Conservation (phyloP, 2,888 invertebrate species). For the Meganola albula region DNA sequence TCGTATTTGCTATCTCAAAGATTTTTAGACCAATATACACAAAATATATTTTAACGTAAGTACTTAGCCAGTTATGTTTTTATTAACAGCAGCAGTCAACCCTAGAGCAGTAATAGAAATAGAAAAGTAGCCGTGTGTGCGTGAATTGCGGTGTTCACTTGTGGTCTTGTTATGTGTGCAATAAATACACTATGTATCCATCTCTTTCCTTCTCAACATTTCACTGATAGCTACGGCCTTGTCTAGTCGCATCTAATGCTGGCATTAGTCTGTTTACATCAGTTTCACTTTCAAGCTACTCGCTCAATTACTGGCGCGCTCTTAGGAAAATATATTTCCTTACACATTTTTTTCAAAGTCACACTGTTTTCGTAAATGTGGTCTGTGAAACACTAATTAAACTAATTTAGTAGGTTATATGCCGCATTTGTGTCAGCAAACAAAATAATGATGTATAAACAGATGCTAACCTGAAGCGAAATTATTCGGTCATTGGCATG, state of each 20-base stretch:
- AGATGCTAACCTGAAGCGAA: slow-evolving; percentile 41
- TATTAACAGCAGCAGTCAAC: slow-evolving; percentile 51
- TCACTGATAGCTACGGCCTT: slow-evolving; percentile 77
- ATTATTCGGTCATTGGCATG: slow-evolving; percentile 46
- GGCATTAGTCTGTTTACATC: slow-evolving; percentile 67
- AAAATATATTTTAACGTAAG: slow-evolving; percentile 26
- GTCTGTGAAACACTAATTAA: slow-evolving; percentile 24
- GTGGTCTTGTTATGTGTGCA: slow-evolving; percentile 70
- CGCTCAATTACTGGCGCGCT: slow-evolving; percentile 25
- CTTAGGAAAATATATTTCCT: not conserved
- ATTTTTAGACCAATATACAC: slow-evolving; percentile 23
- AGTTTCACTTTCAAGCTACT: slow-evolving; percentile 44
- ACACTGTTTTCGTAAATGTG: slow-evolving; percentile 7
- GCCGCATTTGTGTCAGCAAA: slow-evolving; percentile 31
- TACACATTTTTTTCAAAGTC: not conserved
- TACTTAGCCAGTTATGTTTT: slow-evolving; percentile 40
- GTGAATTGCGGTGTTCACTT: slow-evolving; percentile 68
- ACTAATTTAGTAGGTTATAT: slow-evolving; percentile 41
- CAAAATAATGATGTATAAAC: slow-evolving; percentile 43
- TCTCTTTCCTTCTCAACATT: slow-evolving; percentile 77
- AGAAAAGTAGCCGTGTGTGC: slow-evolving; percentile 64
- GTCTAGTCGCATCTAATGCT: slow-evolving; percentile 78
- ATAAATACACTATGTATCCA: slow-evolving; percentile 71
- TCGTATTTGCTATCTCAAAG: slow-evolving; percentile 26
- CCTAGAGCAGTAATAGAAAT: slow-evolving; percentile 69